Base-by-base conservation (phyloP, 2,113 vertebrate genomes). In the Hiodon alosoides region DNA sequence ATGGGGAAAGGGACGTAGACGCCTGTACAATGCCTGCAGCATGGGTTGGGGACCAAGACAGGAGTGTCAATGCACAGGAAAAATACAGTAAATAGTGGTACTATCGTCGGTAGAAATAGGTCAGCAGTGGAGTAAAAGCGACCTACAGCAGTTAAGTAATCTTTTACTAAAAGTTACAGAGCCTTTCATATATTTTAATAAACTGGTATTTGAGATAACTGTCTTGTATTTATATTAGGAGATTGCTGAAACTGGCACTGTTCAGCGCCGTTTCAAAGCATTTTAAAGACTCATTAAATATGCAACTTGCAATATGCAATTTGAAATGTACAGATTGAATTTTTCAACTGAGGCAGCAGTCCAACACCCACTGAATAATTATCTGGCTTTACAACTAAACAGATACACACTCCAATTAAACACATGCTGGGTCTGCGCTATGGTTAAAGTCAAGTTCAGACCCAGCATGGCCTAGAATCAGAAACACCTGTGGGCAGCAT, bases 341-440 rank as follows among this genome's bases (percentile, higher is more conserved):
- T 66, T 8, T 1, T 53, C 8, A 52, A 13, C 11, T 14, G 13
- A 13, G 13, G 52, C 51, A 52, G 65, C 57, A n/a, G 58, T 46
- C 7, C 31, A 65, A 67, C 53, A 59, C 17, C 71, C 61, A 71
- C 48, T 6, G 50, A 74, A 54, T 66, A 62, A 71, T 54, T 57
- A 60, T 67, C 64, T 17, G 69, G 60, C 70, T 60, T 81, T 82
- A 81, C 82, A 84, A 82, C 77, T 66, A 78, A 83, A 81, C 46
- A 69, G 86, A 82, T 81, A 79, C 84, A 84, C 81, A 76, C 80
- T 86, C 85, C 81, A 85, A 87, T 89, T 90, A 88, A 85, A 83
- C 86, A 55, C 88, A 80, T 79, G 85, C 87, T 86, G 87, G 75
- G 85, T 78, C 71, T 80, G 71, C 52, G 71, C 79, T 76, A 7